Conservation (phyloP, 2,888 invertebrate genomes). For the Leptopilina syphax region DNA sequence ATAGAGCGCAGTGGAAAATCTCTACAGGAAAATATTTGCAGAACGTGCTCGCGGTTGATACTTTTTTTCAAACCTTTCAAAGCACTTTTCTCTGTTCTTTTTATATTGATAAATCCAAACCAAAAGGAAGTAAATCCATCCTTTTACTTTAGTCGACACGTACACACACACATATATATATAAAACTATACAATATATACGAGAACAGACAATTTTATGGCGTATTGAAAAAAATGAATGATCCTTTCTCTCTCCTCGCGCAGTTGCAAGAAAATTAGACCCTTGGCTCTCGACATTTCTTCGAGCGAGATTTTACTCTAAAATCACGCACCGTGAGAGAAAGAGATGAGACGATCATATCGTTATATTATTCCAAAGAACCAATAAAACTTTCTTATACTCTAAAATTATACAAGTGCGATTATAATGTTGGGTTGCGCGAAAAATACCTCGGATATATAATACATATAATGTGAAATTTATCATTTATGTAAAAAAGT, state of each 20-base stretch:
- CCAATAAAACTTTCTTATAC: not conserved
- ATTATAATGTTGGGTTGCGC: too few species aligned
- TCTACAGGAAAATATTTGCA: constrained; percentile 60
- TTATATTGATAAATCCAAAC: constrained; percentile 49
- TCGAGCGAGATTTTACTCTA: constrained; percentile 1
- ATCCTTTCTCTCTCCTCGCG: not conserved
- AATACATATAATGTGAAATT: too few species aligned
- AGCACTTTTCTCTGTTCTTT: constrained; percentile 52
- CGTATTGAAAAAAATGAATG: not conserved
- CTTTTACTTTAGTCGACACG: constrained; percentile 18
- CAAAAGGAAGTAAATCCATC: constrained; percentile 33
- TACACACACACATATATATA: not conserved
- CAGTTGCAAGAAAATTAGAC: constrained; percentile 8
- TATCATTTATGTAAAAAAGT: too few species aligned
- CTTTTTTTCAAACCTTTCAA: constrained; percentile 51
- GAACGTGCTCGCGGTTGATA: constrained; percentile 59
- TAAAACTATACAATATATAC: too few species aligned
- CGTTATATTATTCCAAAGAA: not conserved
- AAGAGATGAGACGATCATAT: not conserved
- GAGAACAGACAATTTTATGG: too few species aligned
- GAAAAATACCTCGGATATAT: too few species aligned
- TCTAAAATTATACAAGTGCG: not conserved
- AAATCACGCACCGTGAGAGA: not conserved
- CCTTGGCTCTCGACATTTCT: constrained; percentile 4
- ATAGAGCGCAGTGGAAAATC: constrained; percentile 29